Conservation (phyloP, 2,888 invertebrate genomes). For the Germaria angustata region DNA sequence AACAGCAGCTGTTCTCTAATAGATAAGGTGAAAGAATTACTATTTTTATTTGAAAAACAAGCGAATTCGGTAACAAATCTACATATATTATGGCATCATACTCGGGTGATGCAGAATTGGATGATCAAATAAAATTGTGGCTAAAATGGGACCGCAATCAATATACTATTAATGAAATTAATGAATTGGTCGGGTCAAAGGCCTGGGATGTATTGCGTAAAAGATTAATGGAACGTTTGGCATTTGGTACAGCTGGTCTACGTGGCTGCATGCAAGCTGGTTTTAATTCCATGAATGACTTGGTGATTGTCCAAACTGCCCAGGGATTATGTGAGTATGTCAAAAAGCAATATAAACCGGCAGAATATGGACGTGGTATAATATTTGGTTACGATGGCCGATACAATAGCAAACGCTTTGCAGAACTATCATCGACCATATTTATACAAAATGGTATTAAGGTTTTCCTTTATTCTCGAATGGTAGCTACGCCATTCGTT, state of each 20-base stretch:
- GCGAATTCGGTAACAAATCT: background rate
- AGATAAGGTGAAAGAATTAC: conserved; percentile 32
- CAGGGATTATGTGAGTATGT: conserved; percentile 93
- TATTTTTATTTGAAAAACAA: conserved; percentile 2
- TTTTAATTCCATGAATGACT: conserved; percentile 96
- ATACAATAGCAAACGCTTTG: conserved; percentile 92
- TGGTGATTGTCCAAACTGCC: conserved; percentile 96
- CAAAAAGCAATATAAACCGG: conserved; percentile 82
- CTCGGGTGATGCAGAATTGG: conserved; percentile 80
- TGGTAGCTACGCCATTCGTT: conserved; percentile 96
- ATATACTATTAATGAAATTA: conserved; percentile 84
- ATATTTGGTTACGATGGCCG: conserved; percentile 96
- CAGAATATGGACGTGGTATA: conserved; percentile 85
- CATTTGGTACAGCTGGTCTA: conserved; percentile 96
- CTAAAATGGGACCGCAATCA: conserved; percentile 87
- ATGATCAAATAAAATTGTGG: conserved; percentile 87
- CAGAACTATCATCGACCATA: conserved; percentile 89
- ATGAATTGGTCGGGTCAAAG: conserved; percentile 81
- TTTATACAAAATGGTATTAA: conserved; percentile 88
- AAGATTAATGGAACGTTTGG: conserved; percentile 86
- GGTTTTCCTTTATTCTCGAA: conserved; percentile 89
- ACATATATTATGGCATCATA: conserved; percentile 13
- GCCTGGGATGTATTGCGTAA: conserved; percentile 82
- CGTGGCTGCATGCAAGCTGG: conserved; percentile 96
- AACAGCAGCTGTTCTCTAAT: conserved; percentile 38